Evolutionary conservation across 2,888 invertebrate genomes (phyloP).

Genomic region (Cephus sareptanus): DNA sequence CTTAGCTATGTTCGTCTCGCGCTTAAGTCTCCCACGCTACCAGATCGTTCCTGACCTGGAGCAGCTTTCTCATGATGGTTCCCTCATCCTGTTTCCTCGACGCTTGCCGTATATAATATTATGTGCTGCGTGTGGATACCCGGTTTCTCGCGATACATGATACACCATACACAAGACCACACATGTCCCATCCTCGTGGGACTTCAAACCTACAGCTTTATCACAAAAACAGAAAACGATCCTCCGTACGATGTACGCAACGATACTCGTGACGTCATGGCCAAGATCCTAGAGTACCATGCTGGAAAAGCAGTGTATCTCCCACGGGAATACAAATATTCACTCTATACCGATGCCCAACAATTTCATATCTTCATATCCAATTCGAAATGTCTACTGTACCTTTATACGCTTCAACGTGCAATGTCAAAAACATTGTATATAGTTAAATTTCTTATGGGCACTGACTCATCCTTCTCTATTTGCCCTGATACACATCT

Average conservation of each 20-base stretch:
- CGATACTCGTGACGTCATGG: constrained; percentile 12
- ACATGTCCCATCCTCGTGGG: constrained; percentile 18
- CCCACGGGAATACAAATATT: background rate
- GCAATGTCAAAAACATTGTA: background rate
- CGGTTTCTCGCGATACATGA: constrained; percentile 23
- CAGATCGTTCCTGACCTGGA: background rate
- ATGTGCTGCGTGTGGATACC: constrained; percentile 23
- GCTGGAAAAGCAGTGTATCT: background rate
- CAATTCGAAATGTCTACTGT: background rate
- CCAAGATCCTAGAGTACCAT: background rate
- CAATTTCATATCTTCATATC: background rate
- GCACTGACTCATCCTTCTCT: background rate
- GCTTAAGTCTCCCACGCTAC: constrained; percentile 20
- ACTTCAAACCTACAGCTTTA: constrained; percentile 25
- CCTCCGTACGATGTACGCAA: background rate
- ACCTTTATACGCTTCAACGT: background rate
- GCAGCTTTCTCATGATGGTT: constrained; percentile 27
- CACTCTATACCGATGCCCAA: background rate
- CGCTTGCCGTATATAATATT: background rate
- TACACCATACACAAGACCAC: constrained; percentile 7
- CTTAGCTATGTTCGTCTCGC: background rate
- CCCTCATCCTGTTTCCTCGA: constrained; percentile 9
- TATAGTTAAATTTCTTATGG: background rate
- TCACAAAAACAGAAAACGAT: constrained; percentile 21
- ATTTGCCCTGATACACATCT: background rate